Evolutionary conservation across 2,888 invertebrate species (phyloP).

Genomic region (Malacosoma neustria): DNA sequence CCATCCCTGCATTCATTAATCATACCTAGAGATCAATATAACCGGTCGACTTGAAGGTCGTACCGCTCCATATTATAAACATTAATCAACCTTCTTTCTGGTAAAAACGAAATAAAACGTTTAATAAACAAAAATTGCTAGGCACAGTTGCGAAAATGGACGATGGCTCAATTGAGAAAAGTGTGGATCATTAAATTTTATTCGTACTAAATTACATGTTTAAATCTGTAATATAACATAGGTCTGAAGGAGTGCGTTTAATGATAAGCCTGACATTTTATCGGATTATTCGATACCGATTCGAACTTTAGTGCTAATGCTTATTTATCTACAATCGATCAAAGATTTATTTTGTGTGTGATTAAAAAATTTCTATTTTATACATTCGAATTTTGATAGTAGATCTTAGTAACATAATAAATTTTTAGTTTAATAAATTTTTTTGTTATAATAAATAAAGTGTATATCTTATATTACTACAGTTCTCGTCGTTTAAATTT

Average conservation of each 20-base stretch:
- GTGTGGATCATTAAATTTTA: background rate
- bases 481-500: no score
- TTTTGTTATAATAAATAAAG: no score
- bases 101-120: conserved; percentile 14
- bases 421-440: no score
- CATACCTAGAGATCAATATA: background rate
- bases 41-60: background rate
- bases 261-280: background rate
- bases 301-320: background rate
- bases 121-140: conserved; percentile 2
- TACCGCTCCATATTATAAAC: background rate
- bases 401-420: no score
- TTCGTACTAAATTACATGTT: background rate
- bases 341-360: no score
- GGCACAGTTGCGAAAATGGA: background rate
- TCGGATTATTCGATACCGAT: background rate
- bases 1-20: background rate
- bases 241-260: background rate
- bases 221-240: background rate
- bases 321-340: no score
- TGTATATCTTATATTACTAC: no score
- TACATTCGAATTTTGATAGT: no score
- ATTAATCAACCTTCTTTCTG: background rate
- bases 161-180: background rate
- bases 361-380: no score